Evolutionary conservation across 2,797 vertebrate genomes (phyloP).

Genomic region (Atherinosoma microstoma): DNA sequence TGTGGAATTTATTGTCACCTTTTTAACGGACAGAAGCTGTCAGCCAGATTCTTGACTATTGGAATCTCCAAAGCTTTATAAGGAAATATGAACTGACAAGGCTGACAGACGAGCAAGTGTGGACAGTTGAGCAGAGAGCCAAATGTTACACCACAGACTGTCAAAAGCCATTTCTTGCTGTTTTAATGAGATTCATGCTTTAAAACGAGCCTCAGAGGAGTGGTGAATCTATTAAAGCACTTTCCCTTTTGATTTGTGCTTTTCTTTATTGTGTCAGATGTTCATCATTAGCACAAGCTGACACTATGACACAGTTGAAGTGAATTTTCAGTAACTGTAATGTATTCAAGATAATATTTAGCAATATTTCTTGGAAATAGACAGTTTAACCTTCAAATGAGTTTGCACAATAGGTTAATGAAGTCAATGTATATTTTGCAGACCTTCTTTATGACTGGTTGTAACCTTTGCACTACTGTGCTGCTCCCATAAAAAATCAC

Average conservation of each 20-base stretch:
- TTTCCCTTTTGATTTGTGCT: slow-evolving; percentile 61
- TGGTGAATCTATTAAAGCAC: slow-evolving; percentile 59
- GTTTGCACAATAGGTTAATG: neutral
- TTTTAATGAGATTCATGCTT: slow-evolving; percentile 80
- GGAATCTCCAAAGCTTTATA: slow-evolving; percentile 63
- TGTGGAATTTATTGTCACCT: slow-evolving; percentile 71
- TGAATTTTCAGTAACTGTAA: slow-evolving; percentile 49
- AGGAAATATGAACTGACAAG: slow-evolving; percentile 82
- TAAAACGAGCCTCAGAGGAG: slow-evolving; percentile 60
- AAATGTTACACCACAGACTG: slow-evolving; percentile 77
- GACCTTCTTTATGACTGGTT: neutral
- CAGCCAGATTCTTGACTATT: slow-evolving; percentile 67
- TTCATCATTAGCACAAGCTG: slow-evolving; percentile 54
- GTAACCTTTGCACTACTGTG: neutral
- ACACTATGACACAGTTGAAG: slow-evolving; percentile 1
- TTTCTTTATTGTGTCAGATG: slow-evolving; percentile 49
- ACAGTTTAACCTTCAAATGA: neutral
- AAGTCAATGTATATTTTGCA: neutral
- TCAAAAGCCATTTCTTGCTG: slow-evolving; percentile 74
- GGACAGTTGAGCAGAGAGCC: slow-evolving; percentile 71
- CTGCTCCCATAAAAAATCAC: neutral
- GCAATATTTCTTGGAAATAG: neutral
- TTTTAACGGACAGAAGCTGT: slow-evolving; percentile 82
- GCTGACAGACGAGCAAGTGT: slow-evolving; percentile 73
- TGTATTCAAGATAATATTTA: neutral